Base-by-base conservation (phyloP, 2,113 vertebrate species). In the Corvus moneduloides region DNA sequence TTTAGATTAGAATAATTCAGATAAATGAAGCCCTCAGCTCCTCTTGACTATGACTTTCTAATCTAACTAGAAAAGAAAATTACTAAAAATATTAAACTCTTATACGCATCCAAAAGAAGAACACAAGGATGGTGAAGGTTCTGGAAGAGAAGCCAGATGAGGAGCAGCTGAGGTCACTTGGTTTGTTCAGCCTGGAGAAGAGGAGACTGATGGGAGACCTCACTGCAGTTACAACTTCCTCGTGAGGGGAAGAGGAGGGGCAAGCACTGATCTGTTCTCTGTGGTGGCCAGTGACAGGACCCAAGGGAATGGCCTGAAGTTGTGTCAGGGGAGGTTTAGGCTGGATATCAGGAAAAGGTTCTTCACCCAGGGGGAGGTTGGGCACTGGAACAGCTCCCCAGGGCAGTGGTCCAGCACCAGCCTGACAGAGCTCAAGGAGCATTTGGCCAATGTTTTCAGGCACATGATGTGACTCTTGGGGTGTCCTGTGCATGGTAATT, bases 181-280 rank as follows among this genome's bases (percentile, higher is more conserved):
- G 20, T 35, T 2, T 49, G 18, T 21, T 59, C 26, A 49, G 17
- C 15, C 15, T 51, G 32, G 43, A 54, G 18, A 13, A 58, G 43
- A 58, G 32, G 15, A 71, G 55, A 12, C 5, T 22, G 22, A 63
- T 43, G 30, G 20, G 16, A 41, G 15, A 54, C 16, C 13, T 21
- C 35, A 20, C 1, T 46, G 58, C 10, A 64, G 24, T 9, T 16
- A 11, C 43, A 58, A 0, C 24, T 48, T 49, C 30, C n/a, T 41
- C 6, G 0, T 6, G n/a, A 41, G n/a, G 30, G 39, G 39, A 39
- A 35, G n/a, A 64, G 49, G 28, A 46, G 16, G 22, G 0, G 0
- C 18, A 63, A 2, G 17, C 2, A 18, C 35, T 4, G 4, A 22
- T 17, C 17, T 14, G 22, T 33, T 37, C 30, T 14, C 17, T 37